These are phyloP conservation scores for Callopanchax toddi DNA, from an alignment of 2,113 vertebrate genomes.

Conservation along the genomic window DNA sequence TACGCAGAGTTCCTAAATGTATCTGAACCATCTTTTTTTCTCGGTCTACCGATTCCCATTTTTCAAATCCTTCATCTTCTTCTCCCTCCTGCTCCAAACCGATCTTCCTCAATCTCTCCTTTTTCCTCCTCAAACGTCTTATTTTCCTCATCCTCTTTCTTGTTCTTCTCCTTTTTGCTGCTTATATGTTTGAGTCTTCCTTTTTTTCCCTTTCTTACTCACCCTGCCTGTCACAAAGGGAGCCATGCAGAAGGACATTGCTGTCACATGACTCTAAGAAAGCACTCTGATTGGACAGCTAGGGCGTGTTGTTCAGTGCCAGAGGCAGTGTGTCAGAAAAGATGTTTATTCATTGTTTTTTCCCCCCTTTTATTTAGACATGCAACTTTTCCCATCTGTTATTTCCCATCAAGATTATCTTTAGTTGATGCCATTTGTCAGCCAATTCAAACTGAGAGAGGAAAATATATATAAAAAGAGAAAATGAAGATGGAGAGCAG, in stretches of 20 bases:
- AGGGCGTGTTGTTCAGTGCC: constrained; percentile 22
- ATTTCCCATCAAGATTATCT: background rate
- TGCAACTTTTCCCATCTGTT: constrained; percentile 27
- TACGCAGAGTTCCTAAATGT: constrained; percentile 11
- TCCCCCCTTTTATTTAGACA: constrained; percentile 32
- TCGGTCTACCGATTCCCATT: constrained; percentile 11
- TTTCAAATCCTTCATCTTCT: constrained; percentile 30
- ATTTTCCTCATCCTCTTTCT: constrained; percentile 1
- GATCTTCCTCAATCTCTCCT: constrained; percentile 7
- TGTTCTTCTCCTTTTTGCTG: constrained; percentile 2
- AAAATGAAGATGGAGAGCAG: background rate
- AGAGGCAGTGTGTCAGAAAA: constrained; percentile 37
- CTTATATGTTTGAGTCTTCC: background rate
- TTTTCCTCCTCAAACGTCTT: background rate
- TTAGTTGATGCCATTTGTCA: constrained; percentile 13
- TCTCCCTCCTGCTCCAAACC: constrained; percentile 19
- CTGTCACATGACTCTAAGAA: constrained; percentile 30
- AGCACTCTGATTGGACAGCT: constrained; percentile 39
- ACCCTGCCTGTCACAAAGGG: constrained; percentile 36
- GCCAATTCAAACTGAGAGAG: background rate
- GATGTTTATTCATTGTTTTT: constrained; percentile 50
- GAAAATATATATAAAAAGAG: constrained; percentile 27
- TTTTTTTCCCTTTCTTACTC: constrained; percentile 23
- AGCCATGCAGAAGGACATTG: constrained; percentile 21
- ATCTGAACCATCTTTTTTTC: constrained; percentile 10